A percentile compares a stretch with the other conserved stretches of the same genome.
These are phyloP conservation scores for Caranx melampygus DNA, from an alignment of 2,113 vertebrate species.

Conservation along the genomic window DNA sequence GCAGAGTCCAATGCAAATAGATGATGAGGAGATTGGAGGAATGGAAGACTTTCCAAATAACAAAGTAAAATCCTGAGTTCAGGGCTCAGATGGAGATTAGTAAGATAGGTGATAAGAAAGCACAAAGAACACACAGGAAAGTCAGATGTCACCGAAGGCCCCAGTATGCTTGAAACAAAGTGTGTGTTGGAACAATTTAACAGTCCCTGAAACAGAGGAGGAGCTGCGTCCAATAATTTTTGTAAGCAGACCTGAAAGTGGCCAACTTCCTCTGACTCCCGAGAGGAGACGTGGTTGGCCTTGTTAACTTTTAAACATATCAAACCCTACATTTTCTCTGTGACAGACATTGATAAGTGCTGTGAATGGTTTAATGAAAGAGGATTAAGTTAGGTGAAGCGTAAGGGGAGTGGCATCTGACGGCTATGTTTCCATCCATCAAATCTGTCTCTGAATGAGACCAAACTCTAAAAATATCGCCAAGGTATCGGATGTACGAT, in stretches of 20 bases:
- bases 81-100: conserved; percentile 36
- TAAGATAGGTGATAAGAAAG: conserved; percentile 42
- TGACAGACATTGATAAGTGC: neutral
- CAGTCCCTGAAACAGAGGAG: neutral
- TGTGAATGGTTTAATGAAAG: neutral
- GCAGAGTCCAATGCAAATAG: conserved; percentile 62
- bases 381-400: neutral
- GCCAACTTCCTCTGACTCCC: neutral
- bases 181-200: neutral
- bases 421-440: too few species aligned
- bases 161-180: neutral
- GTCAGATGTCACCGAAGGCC: neutral
- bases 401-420: too few species aligned
- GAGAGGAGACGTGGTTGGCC: neutral
- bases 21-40: conserved; percentile 53
- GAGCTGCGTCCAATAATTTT: neutral
- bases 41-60: conserved; percentile 47
- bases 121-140: conserved; percentile 18
- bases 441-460: too few species aligned
- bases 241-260: conserved; percentile 1
- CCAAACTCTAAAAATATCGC: too few species aligned
- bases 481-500: too few species aligned
- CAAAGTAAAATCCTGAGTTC: conserved; percentile 38
- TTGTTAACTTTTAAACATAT: neutral
- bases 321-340: neutral